phyloP scores from a whole-genome alignment of 2,888 invertebrate genomes.

The Dasysyrphus albostriatus region DNA sequence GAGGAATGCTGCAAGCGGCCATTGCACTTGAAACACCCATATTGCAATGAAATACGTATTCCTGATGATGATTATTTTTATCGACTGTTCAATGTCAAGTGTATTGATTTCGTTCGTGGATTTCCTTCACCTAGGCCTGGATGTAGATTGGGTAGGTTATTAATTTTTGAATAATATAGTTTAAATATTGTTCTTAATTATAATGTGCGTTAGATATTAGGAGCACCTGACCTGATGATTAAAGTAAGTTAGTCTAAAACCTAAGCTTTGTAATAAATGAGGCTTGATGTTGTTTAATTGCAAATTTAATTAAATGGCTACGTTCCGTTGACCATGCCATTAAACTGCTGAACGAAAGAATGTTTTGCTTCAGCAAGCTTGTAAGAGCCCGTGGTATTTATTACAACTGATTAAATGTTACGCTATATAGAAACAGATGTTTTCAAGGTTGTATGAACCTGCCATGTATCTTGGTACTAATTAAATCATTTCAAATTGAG shows the following conservation, averaged over 20 bases:
- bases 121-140: conserved; percentile 94
- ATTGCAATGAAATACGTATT: conserved; percentile 94
- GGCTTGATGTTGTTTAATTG: conserved; percentile 25
- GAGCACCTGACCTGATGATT: not conserved
- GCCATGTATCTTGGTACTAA: no score
- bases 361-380: not conserved
- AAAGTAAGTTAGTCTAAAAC: not conserved
- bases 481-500: no score
- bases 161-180: not conserved
- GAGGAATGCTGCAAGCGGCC: conserved; percentile 95
- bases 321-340: not conserved
- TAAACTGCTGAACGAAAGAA: not conserved
- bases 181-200: conserved; percentile 18
- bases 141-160: conserved; percentile 90
- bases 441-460: conserved; percentile 1
- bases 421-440: not conserved
- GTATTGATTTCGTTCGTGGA: conserved; percentile 95
- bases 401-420: not conserved
- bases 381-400: not conserved
- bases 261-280: conserved; percentile 1
- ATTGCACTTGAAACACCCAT: conserved; percentile 93
- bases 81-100: conserved; percentile 91
- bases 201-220: not conserved
- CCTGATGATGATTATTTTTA: conserved; percentile 97
- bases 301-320: not conserved